Conservation (phyloP, 2,888 invertebrate species). For the Agrochola circellaris region DNA sequence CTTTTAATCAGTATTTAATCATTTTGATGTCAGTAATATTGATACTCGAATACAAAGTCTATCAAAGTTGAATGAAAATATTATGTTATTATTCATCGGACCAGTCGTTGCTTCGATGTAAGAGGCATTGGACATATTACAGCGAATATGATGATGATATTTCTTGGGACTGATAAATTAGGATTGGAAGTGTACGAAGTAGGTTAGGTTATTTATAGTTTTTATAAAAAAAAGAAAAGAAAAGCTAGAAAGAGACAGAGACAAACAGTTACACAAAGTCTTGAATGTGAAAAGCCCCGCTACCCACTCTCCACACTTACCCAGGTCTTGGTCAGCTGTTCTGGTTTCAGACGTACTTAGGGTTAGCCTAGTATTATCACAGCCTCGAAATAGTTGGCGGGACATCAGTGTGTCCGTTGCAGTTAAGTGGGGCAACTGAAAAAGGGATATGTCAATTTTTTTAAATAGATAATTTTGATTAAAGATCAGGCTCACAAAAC, state of each 20-base stretch:
- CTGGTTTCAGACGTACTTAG: slow-evolving; percentile 10
- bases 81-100: not conserved
- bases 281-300: not conserved
- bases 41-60: not conserved
- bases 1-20: not conserved
- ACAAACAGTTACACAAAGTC: not conserved
- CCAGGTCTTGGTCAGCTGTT: slow-evolving; percentile 4
- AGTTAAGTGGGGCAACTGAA: slow-evolving; percentile 30
- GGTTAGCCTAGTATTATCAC: slow-evolving; percentile 30
- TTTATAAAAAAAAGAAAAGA: not conserved
- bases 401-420: slow-evolving; percentile 43
- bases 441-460: not conserved
- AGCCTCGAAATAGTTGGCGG: slow-evolving; percentile 42
- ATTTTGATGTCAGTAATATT: not conserved
- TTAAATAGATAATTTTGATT: not conserved
- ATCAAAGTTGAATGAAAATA: not conserved
- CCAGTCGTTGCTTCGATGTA: not conserved
- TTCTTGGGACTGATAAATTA: not conserved
- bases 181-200: not conserved
- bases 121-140: not conserved
- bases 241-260: not conserved
- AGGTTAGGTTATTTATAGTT: not conserved
- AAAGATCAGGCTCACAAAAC: not conserved
- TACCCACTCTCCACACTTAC: slow-evolving; percentile 41
- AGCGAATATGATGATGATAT: not conserved